phyloP scores from a whole-genome alignment of 37 sponge, comb jelly and placozoan genomes.

The Cladorhizidae sp. region DNA sequence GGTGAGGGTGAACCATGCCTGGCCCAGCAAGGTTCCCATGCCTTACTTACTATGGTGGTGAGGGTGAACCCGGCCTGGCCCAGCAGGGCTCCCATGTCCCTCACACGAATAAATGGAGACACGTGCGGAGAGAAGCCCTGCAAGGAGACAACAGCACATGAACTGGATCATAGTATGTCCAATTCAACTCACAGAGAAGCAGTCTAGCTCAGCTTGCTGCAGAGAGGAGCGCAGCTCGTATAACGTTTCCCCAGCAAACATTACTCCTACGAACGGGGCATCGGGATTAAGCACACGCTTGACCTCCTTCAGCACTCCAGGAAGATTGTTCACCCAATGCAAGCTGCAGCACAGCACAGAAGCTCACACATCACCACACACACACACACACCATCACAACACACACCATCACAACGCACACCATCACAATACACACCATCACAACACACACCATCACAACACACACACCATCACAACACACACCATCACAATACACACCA shows the following conservation, averaged over 20 bases:
- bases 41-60: conserved; percentile 88
- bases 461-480: too few species aligned
- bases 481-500: too few species aligned
- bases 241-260: conserved; percentile 91
- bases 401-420: conserved; percentile 9
- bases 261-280: conserved; percentile 79
- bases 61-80: conserved; percentile 75
- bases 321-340: conserved; percentile 96
- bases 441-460: too few species aligned
- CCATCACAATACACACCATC: neutral
- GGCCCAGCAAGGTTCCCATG: too few species aligned
- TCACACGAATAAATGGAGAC: conserved; percentile 81
- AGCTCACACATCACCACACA: too few species aligned
- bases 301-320: conserved; percentile 71
- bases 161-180: neutral
- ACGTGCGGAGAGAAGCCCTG: conserved; percentile 88
- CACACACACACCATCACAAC: neutral
- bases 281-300: conserved; percentile 77
- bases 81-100: conserved; percentile 84
- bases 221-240: conserved; percentile 90
- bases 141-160: neutral
- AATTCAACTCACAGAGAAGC: conserved; percentile 58
- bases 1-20: too few species aligned
- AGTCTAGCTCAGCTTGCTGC: conserved; percentile 86
- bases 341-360: conserved; percentile 44